Conservation (phyloP, 2,888 invertebrate genomes). For the Myathropa florea region DNA sequence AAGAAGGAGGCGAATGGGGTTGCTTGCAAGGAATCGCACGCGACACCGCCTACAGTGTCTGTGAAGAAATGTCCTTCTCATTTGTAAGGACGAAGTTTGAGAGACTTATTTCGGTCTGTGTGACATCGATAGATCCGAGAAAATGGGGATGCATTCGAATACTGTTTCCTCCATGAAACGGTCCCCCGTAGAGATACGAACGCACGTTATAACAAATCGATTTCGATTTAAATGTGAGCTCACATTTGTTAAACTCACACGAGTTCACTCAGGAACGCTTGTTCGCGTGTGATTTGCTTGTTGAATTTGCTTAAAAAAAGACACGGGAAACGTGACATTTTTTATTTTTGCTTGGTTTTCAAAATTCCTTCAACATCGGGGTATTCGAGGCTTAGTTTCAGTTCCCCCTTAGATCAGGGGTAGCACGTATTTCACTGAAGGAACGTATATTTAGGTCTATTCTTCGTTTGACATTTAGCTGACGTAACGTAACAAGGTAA, state of each 20-base stretch:
- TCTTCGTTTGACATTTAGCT: too few relatives aligned
- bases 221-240: background rate
- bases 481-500: too few relatives aligned
- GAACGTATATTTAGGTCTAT: too few relatives aligned
- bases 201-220: background rate
- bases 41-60: background rate
- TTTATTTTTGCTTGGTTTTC: too few relatives aligned
- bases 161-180: too few relatives aligned
- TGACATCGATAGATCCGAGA: background rate
- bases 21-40: background rate
- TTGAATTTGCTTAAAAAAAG: too few relatives aligned
- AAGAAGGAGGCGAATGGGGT: too few relatives aligned
- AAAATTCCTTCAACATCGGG: too few relatives aligned
- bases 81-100: background rate
- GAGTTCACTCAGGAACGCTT: background rate
- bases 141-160: background rate
- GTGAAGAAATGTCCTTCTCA: background rate
- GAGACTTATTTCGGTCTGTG: background rate
- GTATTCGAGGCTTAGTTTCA: too few relatives aligned
- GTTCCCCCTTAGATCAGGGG: too few relatives aligned
- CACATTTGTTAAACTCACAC: background rate
- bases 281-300: background rate
- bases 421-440: too few relatives aligned
- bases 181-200: background rate
- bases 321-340: too few relatives aligned